Evolutionary conservation across 2,113 vertebrate genomes (phyloP).

Genomic region (Myotis lucifugus): DNA sequence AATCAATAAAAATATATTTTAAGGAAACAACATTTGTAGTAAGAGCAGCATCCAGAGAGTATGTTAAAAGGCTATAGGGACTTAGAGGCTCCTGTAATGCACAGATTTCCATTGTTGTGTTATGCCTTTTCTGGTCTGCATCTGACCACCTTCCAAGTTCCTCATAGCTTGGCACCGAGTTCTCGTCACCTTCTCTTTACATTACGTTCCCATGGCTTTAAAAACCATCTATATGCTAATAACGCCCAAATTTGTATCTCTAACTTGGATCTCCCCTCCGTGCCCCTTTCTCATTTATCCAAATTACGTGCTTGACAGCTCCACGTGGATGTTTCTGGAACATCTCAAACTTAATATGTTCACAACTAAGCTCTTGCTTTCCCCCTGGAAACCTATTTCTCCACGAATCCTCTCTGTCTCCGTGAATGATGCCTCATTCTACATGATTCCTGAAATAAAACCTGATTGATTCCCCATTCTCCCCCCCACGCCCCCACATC

Average conservation of each 20-base stretch:
- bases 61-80: too few species aligned
- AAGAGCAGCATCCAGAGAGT: too few species aligned
- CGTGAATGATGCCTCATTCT: neutral
- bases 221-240: constrained; percentile 73
- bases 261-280: neutral
- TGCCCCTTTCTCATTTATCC: constrained; percentile 64
- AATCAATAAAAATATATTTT: too few species aligned
- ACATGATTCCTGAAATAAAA: neutral
- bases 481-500: neutral
- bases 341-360: neutral
- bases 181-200: neutral
- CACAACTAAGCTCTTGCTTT: constrained; percentile 21
- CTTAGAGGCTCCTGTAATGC: too few species aligned
- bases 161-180: neutral
- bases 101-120: too few species aligned
- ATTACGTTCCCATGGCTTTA: constrained; percentile 19
- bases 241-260: neutral
- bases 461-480: neutral
- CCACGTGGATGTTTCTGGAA: neutral
- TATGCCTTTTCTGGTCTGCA: neutral
- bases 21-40: too few species aligned
- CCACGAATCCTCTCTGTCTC: neutral
- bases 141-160: neutral
- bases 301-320: constrained; percentile 44
- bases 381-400: constrained; percentile 32